Evolutionary conservation across 2,797 vertebrate species (phyloP), one percentile per base, ranked within the genome.

Genomic region (Tapera naevia): DNA sequence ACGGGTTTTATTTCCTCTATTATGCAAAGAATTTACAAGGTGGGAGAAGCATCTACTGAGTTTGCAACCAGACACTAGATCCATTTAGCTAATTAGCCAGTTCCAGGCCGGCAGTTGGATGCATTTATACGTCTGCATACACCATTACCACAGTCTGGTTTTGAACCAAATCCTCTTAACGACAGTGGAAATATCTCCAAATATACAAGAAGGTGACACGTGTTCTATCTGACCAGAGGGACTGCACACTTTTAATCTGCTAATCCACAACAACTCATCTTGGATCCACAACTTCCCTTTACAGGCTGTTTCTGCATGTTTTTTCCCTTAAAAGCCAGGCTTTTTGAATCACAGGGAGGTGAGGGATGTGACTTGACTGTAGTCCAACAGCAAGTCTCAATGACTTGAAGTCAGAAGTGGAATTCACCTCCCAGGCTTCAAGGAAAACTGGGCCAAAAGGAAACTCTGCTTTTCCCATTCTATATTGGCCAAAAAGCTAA

Each of bases 391-490:
- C 64, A 19, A 95, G 86, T 86, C 92, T 96, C 91, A 96, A 61
- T 94, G 90, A 83, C 96, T 96, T 95, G 94, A 95, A 96, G 87
- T 86, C 72, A 90, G 74, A 61, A 75, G 54, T 91, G 88, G 93
- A 96, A 95, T 95, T 94, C 95, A 93, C 83, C 94, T 96, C 81
- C 92, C 90, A 94, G 95, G 93, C 93, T 93, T 92, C 82, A 84
- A 73, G 94, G 86, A 91, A 46, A 91, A 84, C 85, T 51, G 89
- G 81, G 93, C 91, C 91, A 96, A 96, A 94, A 96, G 95, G 94
- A 91, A 96, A 94, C 88, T 91, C 89, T 93, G 94, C 80, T 96
- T 96, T 96, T 94, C 91, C 89, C 92, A 95, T 92, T 95, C 91
- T 91, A 9, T 13, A 11, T 80, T 69, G 91, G 87, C 93, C 87